These are phyloP conservation scores for Cataglyphis altisquamis DNA, from an alignment of 2,888 invertebrate species.

Conservation along the genomic window DNA sequence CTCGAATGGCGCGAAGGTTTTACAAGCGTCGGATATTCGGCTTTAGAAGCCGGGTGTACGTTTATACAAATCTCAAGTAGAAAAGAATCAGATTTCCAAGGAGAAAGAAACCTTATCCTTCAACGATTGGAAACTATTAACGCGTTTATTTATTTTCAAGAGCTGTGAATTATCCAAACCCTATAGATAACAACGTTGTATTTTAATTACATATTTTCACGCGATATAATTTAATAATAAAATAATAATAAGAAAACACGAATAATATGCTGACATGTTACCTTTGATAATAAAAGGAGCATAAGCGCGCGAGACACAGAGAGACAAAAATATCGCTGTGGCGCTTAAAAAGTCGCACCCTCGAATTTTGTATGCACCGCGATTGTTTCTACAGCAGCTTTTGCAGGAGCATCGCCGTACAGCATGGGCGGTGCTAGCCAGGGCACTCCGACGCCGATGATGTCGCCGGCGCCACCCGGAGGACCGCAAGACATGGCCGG, in stretches of 20 bases:
- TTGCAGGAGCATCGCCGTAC: conserved; percentile 94
- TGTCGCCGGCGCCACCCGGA: conserved; percentile 95
- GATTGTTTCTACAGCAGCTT: conserved; percentile 87
- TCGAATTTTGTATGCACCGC: conserved; percentile 85
- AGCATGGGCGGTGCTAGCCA: conserved; percentile 94
- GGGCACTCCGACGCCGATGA: conserved; percentile 97
- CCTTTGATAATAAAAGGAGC: neutral
- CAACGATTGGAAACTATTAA: neutral
- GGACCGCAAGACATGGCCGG: conserved; percentile 95
- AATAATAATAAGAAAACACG: neutral
- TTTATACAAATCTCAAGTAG: conserved; percentile 35
- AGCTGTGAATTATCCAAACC: neutral
- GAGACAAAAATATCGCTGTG: conserved; percentile 59
- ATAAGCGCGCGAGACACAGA: conserved; percentile 42
- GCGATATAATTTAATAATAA: neutral
- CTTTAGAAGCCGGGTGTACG: neutral
- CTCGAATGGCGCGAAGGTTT: conserved; percentile 45
- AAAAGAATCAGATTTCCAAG: neutral
- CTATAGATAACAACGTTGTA: neutral
- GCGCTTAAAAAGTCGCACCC: conserved; percentile 77
- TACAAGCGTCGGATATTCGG: conserved; percentile 40
- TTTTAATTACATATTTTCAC: neutral
- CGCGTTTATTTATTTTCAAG: conserved; percentile 1
- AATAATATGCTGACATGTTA: neutral
- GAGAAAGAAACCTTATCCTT: neutral